phyloP scores from a whole-genome alignment of 2,888 invertebrate genomes.

The Coelinius sp. region DNA sequence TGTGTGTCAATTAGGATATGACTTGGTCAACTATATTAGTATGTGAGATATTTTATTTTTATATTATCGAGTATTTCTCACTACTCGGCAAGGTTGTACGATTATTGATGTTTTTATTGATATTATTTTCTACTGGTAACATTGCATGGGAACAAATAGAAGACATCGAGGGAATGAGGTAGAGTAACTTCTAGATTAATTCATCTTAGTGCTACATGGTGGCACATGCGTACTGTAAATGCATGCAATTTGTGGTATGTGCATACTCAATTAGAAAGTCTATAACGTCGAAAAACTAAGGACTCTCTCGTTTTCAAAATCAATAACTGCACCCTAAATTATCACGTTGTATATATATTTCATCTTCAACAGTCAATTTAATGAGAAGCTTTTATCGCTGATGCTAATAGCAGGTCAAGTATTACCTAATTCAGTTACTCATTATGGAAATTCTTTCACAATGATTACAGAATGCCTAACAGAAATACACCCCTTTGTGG shows the following conservation, averaged over 20 bases:
- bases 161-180: background rate
- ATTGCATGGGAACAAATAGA: background rate
- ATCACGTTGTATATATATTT: background rate
- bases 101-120: background rate
- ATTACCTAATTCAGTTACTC: background rate
- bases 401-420: background rate
- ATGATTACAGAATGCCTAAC: constrained; percentile 60
- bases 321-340: background rate
- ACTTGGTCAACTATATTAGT: background rate
- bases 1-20: background rate
- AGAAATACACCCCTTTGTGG: constrained; percentile 62
- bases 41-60: background rate
- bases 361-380: too few species aligned
- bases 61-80: background rate
- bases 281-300: background rate
- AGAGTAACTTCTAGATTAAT: constrained; percentile 2
- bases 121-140: background rate
- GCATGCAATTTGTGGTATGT: background rate
- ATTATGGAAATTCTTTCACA: background rate
- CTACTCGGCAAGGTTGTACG: background rate
- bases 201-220: background rate
- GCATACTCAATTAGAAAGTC: background rate
- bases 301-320: background rate
- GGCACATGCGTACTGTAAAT: background rate
- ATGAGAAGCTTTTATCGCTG: too few species aligned